Conservation (phyloP, 37 sponge, comb jelly and placozoan genomes). For the Corticium candelabrum region DNA sequence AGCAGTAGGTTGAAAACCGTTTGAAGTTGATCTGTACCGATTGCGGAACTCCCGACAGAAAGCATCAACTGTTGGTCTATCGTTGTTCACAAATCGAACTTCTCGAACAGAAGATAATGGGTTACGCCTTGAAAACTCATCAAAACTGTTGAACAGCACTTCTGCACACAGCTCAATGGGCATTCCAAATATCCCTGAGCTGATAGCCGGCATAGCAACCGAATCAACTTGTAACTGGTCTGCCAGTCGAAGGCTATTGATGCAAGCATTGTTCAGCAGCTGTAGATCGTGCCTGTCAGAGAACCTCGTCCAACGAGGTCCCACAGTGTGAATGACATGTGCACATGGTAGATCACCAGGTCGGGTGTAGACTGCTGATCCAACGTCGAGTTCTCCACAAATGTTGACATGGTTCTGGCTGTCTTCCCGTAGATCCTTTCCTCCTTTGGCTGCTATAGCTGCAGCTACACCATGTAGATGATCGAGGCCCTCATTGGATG, state of each 20-base stretch:
- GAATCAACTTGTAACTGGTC: not conserved
- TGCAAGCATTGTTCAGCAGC: not conserved
- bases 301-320: not conserved
- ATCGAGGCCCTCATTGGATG: not conserved
- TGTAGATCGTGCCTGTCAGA: no score
- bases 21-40: no score
- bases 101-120: not conserved
- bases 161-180: no score
- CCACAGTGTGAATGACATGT: not conserved
- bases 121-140: not conserved
- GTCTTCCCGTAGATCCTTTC: not conserved
- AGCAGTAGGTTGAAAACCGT: no score
- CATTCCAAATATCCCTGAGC: not conserved
- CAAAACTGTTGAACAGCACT: not conserved
- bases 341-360: not conserved
- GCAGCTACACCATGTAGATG: not conserved
- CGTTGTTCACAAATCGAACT: not conserved
- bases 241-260: not conserved
- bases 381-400: not conserved
- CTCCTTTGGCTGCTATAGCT: not conserved
- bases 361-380: not conserved
- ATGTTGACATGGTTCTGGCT: not conserved
- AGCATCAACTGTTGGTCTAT: not conserved
- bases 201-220: not conserved
- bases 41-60: not conserved